phyloP scores from a whole-genome alignment of 2,888 invertebrate genomes.

The Malachius bipustulatus region DNA sequence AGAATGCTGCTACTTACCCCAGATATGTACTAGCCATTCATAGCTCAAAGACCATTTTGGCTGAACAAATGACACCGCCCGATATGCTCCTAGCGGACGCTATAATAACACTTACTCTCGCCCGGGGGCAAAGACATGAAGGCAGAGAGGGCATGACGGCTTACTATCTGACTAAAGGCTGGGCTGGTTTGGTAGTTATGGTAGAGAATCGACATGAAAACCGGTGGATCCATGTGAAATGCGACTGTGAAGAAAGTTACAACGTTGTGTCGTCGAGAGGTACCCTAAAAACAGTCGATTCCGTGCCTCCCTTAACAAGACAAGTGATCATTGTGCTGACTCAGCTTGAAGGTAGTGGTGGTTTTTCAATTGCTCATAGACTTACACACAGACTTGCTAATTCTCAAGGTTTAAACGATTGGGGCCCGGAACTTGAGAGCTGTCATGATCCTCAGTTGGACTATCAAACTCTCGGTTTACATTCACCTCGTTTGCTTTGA shows the following conservation, averaged over 20 bases:
- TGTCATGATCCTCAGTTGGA: constrained; percentile 73
- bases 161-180: constrained; percentile 90
- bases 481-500: constrained; percentile 56
- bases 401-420: constrained; percentile 79
- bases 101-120: constrained; percentile 79
- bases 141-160: constrained; percentile 94
- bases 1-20: constrained; percentile 70
- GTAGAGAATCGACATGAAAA: constrained; percentile 92
- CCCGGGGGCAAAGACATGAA: constrained; percentile 82
- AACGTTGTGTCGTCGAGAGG: constrained; percentile 96
- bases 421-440: constrained; percentile 61
- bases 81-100: constrained; percentile 84
- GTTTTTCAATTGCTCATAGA: constrained; percentile 90
- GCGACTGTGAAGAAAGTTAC: constrained; percentile 94
- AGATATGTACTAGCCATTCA: constrained; percentile 86
- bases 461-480: constrained; percentile 70
- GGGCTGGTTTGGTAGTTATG: constrained; percentile 95
- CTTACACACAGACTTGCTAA: constrained; percentile 84
- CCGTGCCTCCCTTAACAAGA: constrained; percentile 91
- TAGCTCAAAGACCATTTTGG: constrained; percentile 80
- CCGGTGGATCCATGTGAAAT: constrained; percentile 92
- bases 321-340: constrained; percentile 90
- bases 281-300: constrained; percentile 83
- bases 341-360: constrained; percentile 89
- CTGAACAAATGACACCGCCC: constrained; percentile 75